Evolutionary conservation across 2,113 vertebrate species (phyloP), one percentile per base, ranked within the genome.

Genomic region (Limanda limanda): DNA sequence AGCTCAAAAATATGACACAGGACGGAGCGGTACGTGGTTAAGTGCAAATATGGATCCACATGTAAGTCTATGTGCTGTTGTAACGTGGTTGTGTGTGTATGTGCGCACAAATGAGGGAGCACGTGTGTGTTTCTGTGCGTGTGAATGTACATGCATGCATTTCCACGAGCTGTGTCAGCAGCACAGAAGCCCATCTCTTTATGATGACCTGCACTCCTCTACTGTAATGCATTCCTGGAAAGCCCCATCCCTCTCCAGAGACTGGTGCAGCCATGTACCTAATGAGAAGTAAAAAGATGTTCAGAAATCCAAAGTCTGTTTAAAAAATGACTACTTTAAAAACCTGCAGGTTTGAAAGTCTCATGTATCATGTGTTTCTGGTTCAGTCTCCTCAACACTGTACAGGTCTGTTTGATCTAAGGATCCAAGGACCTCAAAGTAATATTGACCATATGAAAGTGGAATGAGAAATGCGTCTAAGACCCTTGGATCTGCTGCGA

Each of bases 221-320:
- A 48, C n/a, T 60, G 58, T 67, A 79, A 90, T 20, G 58, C 67
- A 83, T 88, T 83, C 89, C 55, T 64, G 73, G 71, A 80, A 84
- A 35, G 10, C 31, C 20, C 27, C 13, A 57, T 13, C 52, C 24
- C 18, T 52, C 81, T 74, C 77, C 37, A 47, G 74, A 86, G 87
- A 47, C 18, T 65, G 23, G 13, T 37, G 24, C 9, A 68, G 14
- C 35, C 51, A 40, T 45, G 35, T 27, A 74, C 58, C 21, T 4
- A 2, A 27, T 31, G 31, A 31, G 5, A 31, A 31, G 5, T 31
- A 7, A 31, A 7, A 1, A 6, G 31, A 31, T 31, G 31, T 31
- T 31, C 6, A 31, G 31, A 31, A 31, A 31, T 31, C 31, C 31
- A 7, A 31, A 31, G 31, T 31, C 5, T 31, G 27, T 31, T 31